phyloP scores from a whole-genome alignment of 2,888 invertebrate species.

The Acleris emargana region DNA sequence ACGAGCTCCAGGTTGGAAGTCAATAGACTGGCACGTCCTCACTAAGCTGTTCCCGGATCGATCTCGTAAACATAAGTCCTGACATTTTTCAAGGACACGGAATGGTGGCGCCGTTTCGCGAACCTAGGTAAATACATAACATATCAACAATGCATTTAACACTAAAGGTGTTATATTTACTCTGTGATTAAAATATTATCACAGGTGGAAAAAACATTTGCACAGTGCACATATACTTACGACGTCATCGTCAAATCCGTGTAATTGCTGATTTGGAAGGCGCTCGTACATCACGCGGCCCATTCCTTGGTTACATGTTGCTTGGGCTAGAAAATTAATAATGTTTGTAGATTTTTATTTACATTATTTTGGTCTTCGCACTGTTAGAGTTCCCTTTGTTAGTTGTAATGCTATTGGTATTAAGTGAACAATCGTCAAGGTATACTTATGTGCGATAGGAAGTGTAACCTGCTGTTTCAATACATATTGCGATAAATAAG shows the following conservation, averaged over 20 bases:
- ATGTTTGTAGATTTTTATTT: no score
- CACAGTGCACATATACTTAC: slow-evolving; percentile 73
- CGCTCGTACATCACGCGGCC: slow-evolving; percentile 95
- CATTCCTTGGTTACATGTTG: slow-evolving; percentile 94
- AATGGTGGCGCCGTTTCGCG: slow-evolving; percentile 93
- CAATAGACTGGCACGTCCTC: slow-evolving; percentile 93
- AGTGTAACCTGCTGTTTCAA: no score
- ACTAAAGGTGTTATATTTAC: background rate
- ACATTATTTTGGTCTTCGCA: no score
- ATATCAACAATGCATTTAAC: slow-evolving; percentile 1
- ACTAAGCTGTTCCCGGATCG: slow-evolving; percentile 92
- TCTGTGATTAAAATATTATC: slow-evolving; percentile 11
- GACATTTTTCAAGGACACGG: slow-evolving; percentile 94
- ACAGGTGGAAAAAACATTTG: background rate
- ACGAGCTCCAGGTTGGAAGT: slow-evolving; percentile 94
- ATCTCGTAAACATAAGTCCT: slow-evolving; percentile 92
- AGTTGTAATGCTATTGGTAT: no score
- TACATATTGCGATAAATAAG: no score
- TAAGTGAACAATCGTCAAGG: no score
- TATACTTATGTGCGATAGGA: no score
- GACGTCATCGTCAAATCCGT: slow-evolving; percentile 95
- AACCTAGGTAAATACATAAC: slow-evolving; percentile 72
- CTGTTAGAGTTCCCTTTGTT: no score
- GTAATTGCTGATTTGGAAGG: slow-evolving; percentile 93
- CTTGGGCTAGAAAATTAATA: slow-evolving; percentile 87